Conservation (phyloP, 2,113 vertebrate genomes). For the Aythya baeri region DNA sequence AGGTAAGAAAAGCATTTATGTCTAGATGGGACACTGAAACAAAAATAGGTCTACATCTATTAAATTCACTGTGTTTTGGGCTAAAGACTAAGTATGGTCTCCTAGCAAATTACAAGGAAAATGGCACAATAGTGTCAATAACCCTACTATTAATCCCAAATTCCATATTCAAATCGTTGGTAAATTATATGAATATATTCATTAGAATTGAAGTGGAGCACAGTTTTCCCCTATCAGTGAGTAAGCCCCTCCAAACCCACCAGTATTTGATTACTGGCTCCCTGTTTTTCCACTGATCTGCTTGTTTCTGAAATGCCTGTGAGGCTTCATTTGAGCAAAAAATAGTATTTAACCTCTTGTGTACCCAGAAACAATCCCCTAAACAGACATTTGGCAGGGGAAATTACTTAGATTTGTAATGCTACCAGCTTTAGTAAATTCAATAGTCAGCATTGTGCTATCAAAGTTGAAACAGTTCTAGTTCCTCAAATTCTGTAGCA, state of each 20-base stretch:
- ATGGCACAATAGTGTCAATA: background rate
- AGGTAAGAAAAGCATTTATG: background rate
- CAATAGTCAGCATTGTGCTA: background rate
- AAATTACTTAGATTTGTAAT: background rate
- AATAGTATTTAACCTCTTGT: constrained; percentile 20
- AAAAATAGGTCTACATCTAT: background rate
- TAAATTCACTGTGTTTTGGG: background rate
- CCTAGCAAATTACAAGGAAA: background rate
- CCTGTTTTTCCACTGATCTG: background rate
- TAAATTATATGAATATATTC: background rate
- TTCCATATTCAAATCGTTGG: background rate
- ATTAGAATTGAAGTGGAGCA: background rate
- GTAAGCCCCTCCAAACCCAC: background rate
- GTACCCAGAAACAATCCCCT: background rate
- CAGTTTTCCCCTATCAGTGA: background rate
- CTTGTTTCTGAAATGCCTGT: constrained; percentile 23
- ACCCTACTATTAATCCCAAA: background rate
- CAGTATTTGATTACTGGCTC: background rate
- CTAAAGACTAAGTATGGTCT: background rate
- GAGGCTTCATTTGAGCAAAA: background rate
- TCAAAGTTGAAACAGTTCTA: background rate
- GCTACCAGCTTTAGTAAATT: background rate
- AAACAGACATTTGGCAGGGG: background rate
- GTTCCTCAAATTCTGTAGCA: background rate
- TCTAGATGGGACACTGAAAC: background rate